Evolutionary conservation across 1,140 invertebrate species (phyloP).

Genomic region (Dysdera silvatica): DNA sequence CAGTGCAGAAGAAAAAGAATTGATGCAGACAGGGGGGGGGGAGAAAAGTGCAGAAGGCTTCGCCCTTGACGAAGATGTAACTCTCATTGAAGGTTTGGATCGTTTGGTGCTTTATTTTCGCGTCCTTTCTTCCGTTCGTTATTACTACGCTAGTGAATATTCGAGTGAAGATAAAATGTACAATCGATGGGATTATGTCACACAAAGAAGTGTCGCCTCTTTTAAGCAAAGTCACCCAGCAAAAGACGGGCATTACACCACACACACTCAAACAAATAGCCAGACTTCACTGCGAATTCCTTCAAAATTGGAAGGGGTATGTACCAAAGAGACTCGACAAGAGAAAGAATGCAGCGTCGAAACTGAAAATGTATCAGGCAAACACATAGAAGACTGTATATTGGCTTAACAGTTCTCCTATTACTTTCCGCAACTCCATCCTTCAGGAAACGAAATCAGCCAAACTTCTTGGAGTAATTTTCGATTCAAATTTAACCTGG

Average conservation of each 20-base stretch:
- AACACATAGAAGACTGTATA: constrained; percentile 90
- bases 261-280: constrained; percentile 76
- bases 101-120: constrained; percentile 85
- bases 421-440: too few relatives aligned
- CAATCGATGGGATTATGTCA: constrained; percentile 94
- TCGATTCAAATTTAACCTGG: too few relatives aligned
- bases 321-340: constrained; percentile 77
- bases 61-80: constrained; percentile 65
- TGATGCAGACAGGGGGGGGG: constrained; percentile 64
- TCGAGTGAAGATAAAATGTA: constrained; percentile 99
- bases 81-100: constrained; percentile 65
- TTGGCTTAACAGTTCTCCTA: too few relatives aligned
- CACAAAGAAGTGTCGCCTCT: constrained; percentile 81
- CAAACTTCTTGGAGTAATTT: too few relatives aligned
- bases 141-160: constrained; percentile 98
- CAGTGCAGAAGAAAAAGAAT: constrained; percentile 93
- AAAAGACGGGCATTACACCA: constrained; percentile 60
- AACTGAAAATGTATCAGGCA: constrained; percentile 85
- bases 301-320: constrained; percentile 61
- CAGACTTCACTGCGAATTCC: constrained; percentile 68
- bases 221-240: constrained; percentile 58
- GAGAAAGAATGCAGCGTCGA: constrained; percentile 78
- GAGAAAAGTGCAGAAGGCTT: constrained; percentile 48
- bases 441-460: too few relatives aligned
- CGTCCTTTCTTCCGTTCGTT: constrained; percentile 97